Evolutionary conservation across 92 coral and sea anemone species (phyloP), one percentile per base, ranked within the genome.

Genomic region (Parazoanthus darwini): DNA sequence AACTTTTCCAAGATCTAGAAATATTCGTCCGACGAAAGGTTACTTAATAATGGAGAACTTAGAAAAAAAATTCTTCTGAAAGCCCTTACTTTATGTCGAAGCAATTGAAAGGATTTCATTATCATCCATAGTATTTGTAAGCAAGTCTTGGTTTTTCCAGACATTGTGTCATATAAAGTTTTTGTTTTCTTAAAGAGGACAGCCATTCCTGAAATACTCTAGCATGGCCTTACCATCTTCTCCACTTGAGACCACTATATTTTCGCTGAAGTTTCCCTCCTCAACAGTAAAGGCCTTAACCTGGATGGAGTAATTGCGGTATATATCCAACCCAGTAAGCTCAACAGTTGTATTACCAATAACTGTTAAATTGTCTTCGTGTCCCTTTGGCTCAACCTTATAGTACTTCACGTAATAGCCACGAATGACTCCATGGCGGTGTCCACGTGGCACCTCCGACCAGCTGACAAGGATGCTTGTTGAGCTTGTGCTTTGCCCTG

Each of bases 401-500:
- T 54, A 88, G 74, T 87, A 87, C 44, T 56, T 85, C 36, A 93
- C 88, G 22, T 33, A 44, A 42, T 89, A 91, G 36, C 88, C 90
- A 22, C 94, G 94, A 63, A 93, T 71, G 13, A 93, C 63, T n/a
- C 96, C 96, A 68, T 93, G 92, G 79, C 77, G 84, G 59, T 88
- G 89, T 46, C n/a, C 65, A 29, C 8, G 77, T 16, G 94, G 79
- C 9, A 92, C 88, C 16, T 63, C 71, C 35, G 86, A 83, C 96
- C 96, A 93, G 29, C 44, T 79, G n/a, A 93, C n/a, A 3, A 54
- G 25, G 66, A 90, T 80, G 6, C 86, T 78, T 8, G 90, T 86
- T 22, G 94, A 50, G 48, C 90, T 85, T 67, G 91, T 38, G 36
- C 59, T 63, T 35, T 29, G 37, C 11, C 82, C 88, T 14, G 89